phyloP scores from a whole-genome alignment of 2,888 invertebrate species.

The Iphiclides podalirius region DNA sequence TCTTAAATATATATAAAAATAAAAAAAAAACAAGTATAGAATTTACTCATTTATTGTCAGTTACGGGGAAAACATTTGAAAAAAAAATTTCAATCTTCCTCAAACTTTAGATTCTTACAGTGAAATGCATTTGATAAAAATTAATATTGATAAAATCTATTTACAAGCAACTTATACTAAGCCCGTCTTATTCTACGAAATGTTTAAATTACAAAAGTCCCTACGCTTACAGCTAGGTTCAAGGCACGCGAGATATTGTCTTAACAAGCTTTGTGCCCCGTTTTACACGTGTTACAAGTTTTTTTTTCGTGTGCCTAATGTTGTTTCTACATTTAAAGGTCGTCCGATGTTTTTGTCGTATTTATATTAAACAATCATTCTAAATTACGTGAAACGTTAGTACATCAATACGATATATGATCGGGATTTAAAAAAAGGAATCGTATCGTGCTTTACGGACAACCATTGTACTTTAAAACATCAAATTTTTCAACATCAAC shows the following conservation, averaged over 20 bases:
- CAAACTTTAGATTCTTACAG: conserved; percentile 67
- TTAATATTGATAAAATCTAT: conserved; percentile 68
- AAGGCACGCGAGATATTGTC: conserved; percentile 57
- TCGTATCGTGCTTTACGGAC: background rate
- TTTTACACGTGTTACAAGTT: conserved; percentile 31
- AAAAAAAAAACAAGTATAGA: conserved; percentile 36
- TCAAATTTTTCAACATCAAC: conserved; percentile 20
- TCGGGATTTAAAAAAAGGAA: too few species aligned
- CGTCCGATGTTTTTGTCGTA: conserved; percentile 26
- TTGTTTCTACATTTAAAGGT: conserved; percentile 12
- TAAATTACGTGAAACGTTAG: too few species aligned
- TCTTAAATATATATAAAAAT: background rate
- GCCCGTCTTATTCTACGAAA: conserved; percentile 40
- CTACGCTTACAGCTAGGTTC: conserved; percentile 44
- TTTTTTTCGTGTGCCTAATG: conserved; percentile 19
- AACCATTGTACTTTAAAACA: conserved; percentile 43
- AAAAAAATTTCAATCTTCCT: conserved; percentile 61
- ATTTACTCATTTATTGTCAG: conserved; percentile 78
- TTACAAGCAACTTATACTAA: conserved; percentile 51
- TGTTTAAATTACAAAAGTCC: conserved; percentile 62
- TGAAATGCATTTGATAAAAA: conserved; percentile 77
- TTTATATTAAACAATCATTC: too few species aligned
- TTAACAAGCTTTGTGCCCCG: conserved; percentile 41
- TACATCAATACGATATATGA: too few species aligned
- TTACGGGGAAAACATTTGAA: conserved; percentile 72